A percentile compares a stretch with the other conserved stretches of the same genome.
Conservation (phyloP, 1,140 invertebrate genomes). For the Plutomurus gul region DNA sequence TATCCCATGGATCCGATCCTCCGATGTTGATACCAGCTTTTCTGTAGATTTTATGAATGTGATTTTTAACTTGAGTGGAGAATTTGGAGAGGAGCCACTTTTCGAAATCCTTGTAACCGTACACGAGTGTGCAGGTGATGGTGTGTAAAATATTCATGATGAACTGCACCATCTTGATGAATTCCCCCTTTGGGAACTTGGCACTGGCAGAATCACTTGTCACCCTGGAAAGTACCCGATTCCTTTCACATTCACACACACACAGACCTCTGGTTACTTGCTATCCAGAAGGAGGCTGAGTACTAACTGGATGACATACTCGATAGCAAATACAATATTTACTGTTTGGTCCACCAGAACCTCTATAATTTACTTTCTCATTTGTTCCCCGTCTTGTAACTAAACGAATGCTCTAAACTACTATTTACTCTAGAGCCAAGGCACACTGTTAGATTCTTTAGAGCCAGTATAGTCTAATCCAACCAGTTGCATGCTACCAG, state of each 20-base stretch:
- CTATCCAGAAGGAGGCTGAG: neutral
- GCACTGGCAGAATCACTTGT: neutral
- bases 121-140: neutral
- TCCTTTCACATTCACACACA: too few relatives aligned
- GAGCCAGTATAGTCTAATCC: too few relatives aligned
- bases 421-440: too few relatives aligned
- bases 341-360: neutral
- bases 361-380: neutral
- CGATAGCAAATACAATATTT: neutral
- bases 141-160: neutral
- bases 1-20: constrained; percentile 44
- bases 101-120: constrained; percentile 25
- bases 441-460: too few relatives aligned
- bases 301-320: neutral
- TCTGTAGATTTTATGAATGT: neutral
- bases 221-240: too few relatives aligned
- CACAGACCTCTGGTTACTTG: neutral
- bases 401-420: too few relatives aligned
- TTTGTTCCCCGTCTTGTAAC: neutral
- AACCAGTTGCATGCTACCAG: too few relatives aligned
- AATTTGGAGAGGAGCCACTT: constrained; percentile 6
- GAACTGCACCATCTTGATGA: neutral
- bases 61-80: neutral
- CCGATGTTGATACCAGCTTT: constrained; percentile 29
- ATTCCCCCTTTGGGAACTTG: too few relatives aligned